Conservation (phyloP, 53 echinoderm and acorn worm genomes). For the Paracentrotus lividus region DNA sequence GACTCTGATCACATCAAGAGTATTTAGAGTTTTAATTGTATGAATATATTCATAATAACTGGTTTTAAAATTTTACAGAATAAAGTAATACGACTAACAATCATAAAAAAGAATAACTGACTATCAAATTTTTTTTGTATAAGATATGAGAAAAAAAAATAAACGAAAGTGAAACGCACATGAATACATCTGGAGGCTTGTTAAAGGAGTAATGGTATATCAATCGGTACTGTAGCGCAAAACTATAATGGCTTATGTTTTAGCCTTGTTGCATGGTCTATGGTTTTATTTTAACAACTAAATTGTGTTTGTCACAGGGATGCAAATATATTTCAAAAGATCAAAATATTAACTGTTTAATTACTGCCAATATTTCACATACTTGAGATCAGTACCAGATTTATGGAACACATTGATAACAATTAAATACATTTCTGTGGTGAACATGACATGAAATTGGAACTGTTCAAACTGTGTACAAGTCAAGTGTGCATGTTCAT, state of each 20-base stretch:
- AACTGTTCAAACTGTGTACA: slow-evolving; percentile 12
- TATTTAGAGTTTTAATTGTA: slow-evolving; percentile 68
- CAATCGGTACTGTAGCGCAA: too few species aligned
- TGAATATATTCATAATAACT: slow-evolving; percentile 69
- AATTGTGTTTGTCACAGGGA: slow-evolving; percentile 41
- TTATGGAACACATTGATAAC: slow-evolving; percentile 72
- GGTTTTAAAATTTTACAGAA: slow-evolving; percentile 67
- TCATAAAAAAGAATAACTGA: slow-evolving; percentile 34
- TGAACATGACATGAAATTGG: slow-evolving; percentile 52
- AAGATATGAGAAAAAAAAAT: slow-evolving; percentile 60
- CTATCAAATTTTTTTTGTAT: slow-evolving; percentile 55
- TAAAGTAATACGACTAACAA: too few species aligned
- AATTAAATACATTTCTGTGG: slow-evolving; percentile 56
- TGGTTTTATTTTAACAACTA: slow-evolving; percentile 10
- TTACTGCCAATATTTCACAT: slow-evolving; percentile 64
- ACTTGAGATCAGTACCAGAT: slow-evolving; percentile 60
- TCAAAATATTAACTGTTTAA: slow-evolving; percentile 31
- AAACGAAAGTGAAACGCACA: slow-evolving; percentile 36
- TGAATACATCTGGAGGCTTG: slow-evolving; percentile 51
- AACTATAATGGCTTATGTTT: background rate
- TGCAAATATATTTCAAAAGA: slow-evolving; percentile 50
- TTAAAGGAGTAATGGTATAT: background rate
- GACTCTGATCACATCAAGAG: slow-evolving; percentile 50
- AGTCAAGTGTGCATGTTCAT: slow-evolving; percentile 42
- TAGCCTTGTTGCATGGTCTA: slow-evolving; percentile 5